Evolutionary conservation across 2,888 invertebrate genomes (phyloP), one percentile per base, ranked within the genome.

Genomic region (Tryphoninae sp.): DNA sequence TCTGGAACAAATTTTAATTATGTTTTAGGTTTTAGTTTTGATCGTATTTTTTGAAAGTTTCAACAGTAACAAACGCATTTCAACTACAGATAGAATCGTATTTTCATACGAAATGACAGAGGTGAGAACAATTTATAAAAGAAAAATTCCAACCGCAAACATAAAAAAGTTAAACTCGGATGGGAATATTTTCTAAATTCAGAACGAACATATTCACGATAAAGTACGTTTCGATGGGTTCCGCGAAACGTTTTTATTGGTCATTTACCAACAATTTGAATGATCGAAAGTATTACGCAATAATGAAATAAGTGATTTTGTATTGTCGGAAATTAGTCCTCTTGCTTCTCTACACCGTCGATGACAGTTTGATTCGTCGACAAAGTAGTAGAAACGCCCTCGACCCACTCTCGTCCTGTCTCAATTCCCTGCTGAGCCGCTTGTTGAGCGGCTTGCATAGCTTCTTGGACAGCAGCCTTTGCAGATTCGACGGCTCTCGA

Each of bases 361-460:
- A 3, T 23, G 13, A 45, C 13, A 2, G 75, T 55, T 22, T 75
- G 78, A 53, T 71, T 62, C 45, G 75, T 62, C 45, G 75, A 67
- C 33, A 67, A 62, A 59, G 11, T 53, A 7, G 74, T 75, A 22
- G 53, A 59, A 13, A 74, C 83, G 22, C 72, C 7, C 61, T 84
- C 81, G 33, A 78, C 8, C 71, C 75, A 80, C 58, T 77, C 78
- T 2, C 75, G 80, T 26, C 83, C 83, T 51, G 61, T 40, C 58
- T 84, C 78, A 16, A 78, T 58, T 42, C 80, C 75, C 33, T 83
- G 64, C 59, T 85, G 74, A 2, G 58, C 59, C n/a, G 81, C 68
- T 58, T 84, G 74, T 61, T 85, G 85, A 13, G 81, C 83, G 7
- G 78, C 22, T 53, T 84, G 74, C 58, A 81, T 62, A 16, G 82